phyloP scores from a whole-genome alignment of 2,888 invertebrate genomes.

The Orthonychiurus folsomi region DNA sequence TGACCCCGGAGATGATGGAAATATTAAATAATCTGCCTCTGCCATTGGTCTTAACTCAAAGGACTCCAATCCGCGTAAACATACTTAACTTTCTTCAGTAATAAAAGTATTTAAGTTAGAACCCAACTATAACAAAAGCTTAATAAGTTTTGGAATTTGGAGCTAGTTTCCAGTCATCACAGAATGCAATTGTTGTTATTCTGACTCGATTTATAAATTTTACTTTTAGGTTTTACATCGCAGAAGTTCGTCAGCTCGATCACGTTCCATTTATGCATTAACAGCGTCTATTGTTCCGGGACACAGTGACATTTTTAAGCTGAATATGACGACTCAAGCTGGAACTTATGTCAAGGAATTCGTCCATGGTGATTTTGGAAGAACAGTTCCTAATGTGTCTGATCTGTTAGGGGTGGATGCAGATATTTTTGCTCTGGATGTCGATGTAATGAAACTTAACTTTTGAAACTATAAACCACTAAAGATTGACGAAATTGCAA shows the following conservation, averaged over 20 bases:
- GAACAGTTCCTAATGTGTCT: slow-evolving; percentile 69
- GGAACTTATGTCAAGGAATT: slow-evolving; percentile 97
- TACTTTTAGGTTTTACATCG: slow-evolving; percentile 76
- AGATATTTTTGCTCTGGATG: slow-evolving; percentile 89
- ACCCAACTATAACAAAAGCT: too few relatives aligned
- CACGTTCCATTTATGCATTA: slow-evolving; percentile 57
- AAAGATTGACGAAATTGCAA: background rate
- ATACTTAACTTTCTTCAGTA: too few relatives aligned
- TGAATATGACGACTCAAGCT: slow-evolving; percentile 71
- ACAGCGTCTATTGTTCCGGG: slow-evolving; percentile 49
- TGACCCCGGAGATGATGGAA: slow-evolving; percentile 44
- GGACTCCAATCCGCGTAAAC: slow-evolving; percentile 84
- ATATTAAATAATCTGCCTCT: slow-evolving; percentile 49
- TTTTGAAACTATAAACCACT: too few relatives aligned
- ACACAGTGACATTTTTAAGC: slow-evolving; percentile 48
- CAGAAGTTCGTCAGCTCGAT: slow-evolving; percentile 56
- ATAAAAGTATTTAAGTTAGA: too few relatives aligned
- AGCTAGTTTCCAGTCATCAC: too few relatives aligned
- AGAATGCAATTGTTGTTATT: too few relatives aligned
- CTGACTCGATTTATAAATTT: too few relatives aligned
- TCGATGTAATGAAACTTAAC: slow-evolving; percentile 48
- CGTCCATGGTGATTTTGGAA: slow-evolving; percentile 88
- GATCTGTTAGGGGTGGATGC: slow-evolving; percentile 58
- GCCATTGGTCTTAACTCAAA: slow-evolving; percentile 60
- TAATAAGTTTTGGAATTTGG: too few relatives aligned